Percentiles rank a stretch among this genome's conserved stretches.
phyloP scores from a whole-genome alignment of 2,888 invertebrate species.

The Congeria kusceri region DNA sequence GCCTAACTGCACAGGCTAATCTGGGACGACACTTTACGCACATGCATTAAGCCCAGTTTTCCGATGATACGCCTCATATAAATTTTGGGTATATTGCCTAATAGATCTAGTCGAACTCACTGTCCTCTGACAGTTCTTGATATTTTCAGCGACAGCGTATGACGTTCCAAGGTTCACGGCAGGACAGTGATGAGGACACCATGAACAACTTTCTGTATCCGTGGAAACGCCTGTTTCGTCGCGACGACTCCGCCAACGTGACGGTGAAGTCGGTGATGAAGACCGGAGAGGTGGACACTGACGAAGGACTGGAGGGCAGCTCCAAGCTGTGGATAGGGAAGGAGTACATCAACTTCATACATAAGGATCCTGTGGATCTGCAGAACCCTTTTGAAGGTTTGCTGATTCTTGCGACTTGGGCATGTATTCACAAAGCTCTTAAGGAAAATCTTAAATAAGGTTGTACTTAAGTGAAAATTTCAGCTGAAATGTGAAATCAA shows the following conservation, averaged over 20 bases:
- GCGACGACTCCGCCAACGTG: constrained; percentile 35
- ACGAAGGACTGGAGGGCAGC: constrained; percentile 88
- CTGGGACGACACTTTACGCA: too few relatives aligned
- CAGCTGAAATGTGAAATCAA: too few relatives aligned
- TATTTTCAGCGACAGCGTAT: constrained; percentile 23
- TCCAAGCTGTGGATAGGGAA: constrained; percentile 97
- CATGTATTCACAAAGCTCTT: too few relatives aligned
- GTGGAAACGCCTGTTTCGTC: constrained; percentile 50
- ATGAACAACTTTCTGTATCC: constrained; percentile 52
- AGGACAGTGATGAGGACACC: constrained; percentile 54
- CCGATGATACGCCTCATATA: too few relatives aligned
- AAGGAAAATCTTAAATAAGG: too few relatives aligned
- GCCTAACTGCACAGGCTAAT: too few relatives aligned
- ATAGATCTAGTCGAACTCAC: too few relatives aligned
- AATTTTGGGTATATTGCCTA: too few relatives aligned
- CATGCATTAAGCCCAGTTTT: too few relatives aligned
- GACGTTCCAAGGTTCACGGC: constrained; percentile 50
- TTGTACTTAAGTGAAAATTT: too few relatives aligned
- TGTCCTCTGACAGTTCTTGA: too few relatives aligned
- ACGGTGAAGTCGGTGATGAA: constrained; percentile 60
- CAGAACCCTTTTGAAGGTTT: constrained; percentile 92
- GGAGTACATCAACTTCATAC: constrained; percentile 98
- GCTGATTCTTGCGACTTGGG: constrained; percentile 7
- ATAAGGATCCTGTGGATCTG: constrained; percentile 96
- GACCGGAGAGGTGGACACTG: constrained; percentile 58